These are phyloP conservation scores for Myotis planiceps DNA, from an alignment of 2,797 vertebrate species.

Conservation along the genomic window DNA sequence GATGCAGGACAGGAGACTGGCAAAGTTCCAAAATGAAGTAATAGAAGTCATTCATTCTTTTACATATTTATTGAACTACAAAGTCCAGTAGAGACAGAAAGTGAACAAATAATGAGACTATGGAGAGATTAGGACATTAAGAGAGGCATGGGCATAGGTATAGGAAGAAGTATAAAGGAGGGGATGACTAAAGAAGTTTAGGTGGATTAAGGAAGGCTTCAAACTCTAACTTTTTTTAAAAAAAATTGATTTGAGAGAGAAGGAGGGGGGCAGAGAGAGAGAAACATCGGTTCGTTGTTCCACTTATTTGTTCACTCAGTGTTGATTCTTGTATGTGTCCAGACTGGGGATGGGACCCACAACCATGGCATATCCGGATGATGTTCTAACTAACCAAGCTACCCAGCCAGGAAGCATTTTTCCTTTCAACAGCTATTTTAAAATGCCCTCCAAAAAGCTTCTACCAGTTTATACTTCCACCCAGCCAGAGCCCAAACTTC, in stretches of 20 bases:
- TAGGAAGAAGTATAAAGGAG: neutral
- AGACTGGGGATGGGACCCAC: neutral
- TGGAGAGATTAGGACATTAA: neutral
- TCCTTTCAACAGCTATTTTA: neutral
- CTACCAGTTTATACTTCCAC: neutral
- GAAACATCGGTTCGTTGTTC: neutral
- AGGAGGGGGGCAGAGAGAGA: neutral
- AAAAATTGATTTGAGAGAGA: neutral
- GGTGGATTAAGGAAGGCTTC: neutral
- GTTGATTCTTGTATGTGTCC: neutral
- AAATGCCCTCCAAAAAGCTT: neutral
- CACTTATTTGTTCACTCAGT: neutral
- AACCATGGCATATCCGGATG: neutral
- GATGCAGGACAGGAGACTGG: neutral
- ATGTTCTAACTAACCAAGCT: neutral
- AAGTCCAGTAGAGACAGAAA: neutral
- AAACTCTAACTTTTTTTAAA: neutral
- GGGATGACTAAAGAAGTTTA: neutral
- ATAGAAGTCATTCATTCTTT: conserved; percentile 7
- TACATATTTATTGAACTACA: neutral
- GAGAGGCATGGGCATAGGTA: neutral
- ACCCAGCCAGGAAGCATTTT: neutral
- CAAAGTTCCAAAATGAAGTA: neutral
- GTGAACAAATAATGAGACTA: neutral
- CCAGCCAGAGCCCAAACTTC: neutral